Base-by-base conservation (phyloP, 2,113 vertebrate genomes). In the Malurus melanocephalus region DNA sequence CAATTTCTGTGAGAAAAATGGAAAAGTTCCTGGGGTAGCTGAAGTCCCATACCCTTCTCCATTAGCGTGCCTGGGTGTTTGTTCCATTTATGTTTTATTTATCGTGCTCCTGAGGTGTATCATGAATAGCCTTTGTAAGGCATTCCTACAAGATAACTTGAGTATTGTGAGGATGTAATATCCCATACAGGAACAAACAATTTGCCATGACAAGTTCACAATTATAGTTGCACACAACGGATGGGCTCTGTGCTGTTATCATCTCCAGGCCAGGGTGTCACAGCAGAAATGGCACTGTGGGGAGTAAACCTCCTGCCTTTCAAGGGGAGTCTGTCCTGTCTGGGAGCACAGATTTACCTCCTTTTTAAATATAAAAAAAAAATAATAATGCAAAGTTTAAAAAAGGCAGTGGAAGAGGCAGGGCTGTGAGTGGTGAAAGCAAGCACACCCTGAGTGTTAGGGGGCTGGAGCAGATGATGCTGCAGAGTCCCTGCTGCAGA, bases 1-100 rank as follows among this genome's bases (percentile, higher is more conserved):
- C 89, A 95, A 94, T 95, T 95, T 95, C 81, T 91, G 76, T 86
- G 69, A 78, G 92, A 87, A 96, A 96, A 96, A 96, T 94, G 26
- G 92, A 88, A 82, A 95, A 80, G 76, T 89, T 87, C 55, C 51
- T n/a, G 61, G 71, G 74, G 69, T 64, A 43, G 75, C 66, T 72
- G 60, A 82, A 93, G 85, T 71, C 83, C 43, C 53, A 45, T n/a
- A 61, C 60, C 42, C 43, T 74, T 93, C 67, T 62, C 46, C 49
- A 49, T 85, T 90, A 28, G 4, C 13, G 26, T 75, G 66, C 51
- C 28, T 76, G 71, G 33, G 49, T 49, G 71, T 84, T 92, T 7
- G 1, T 45, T 82, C 46, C 55, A 49, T 94, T 93, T 92, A 88
- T 86, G 72, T 87, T 60, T 84, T 87, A 85, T 89, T 93, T 93